These are phyloP conservation scores for Bhutanitis thaidina DNA, from an alignment of 2,888 invertebrate genomes.

Conservation along the genomic window DNA sequence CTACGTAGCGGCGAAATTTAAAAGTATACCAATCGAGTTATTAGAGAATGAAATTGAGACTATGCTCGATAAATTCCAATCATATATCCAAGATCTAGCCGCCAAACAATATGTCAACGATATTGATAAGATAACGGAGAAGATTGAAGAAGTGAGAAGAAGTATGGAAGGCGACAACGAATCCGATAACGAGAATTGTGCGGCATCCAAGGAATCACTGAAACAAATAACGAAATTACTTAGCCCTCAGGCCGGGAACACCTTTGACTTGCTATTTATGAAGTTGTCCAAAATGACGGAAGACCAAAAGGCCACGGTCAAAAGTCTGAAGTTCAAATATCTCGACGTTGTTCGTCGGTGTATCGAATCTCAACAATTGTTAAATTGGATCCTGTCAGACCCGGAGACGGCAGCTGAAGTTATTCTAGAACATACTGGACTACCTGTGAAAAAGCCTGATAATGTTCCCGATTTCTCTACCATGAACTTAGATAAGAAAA, in stretches of 20 bases:
- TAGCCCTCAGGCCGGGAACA: slow-evolving; percentile 52
- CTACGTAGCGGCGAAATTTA: slow-evolving; percentile 55
- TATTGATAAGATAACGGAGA: slow-evolving; percentile 50
- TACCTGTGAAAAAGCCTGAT: slow-evolving; percentile 45
- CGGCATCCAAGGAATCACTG: slow-evolving; percentile 48
- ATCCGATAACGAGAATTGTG: slow-evolving; percentile 40
- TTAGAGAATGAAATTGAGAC: slow-evolving; percentile 60
- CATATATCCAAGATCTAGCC: slow-evolving; percentile 57
- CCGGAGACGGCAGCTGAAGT: slow-evolving; percentile 58
- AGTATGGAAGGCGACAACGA: slow-evolving; percentile 36
- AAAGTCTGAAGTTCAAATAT: slow-evolving; percentile 61
- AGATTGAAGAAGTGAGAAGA: slow-evolving; percentile 50
- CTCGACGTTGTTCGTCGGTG: slow-evolving; percentile 58
- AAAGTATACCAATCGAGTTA: slow-evolving; percentile 54
- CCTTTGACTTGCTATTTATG: slow-evolving; percentile 61
- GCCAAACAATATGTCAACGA: slow-evolving; percentile 45
- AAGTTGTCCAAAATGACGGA: slow-evolving; percentile 54
- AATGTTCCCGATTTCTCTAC: slow-evolving; percentile 44
- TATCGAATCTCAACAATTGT: slow-evolving; percentile 54
- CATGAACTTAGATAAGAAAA: slow-evolving; percentile 46
- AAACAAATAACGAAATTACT: slow-evolving; percentile 54
- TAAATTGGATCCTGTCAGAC: slow-evolving; percentile 53
- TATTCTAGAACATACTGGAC: slow-evolving; percentile 57
- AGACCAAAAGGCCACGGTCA: slow-evolving; percentile 53
- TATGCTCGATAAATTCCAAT: slow-evolving; percentile 62